phyloP scores from a whole-genome alignment of 2,113 vertebrate genomes.

The Glareola pratincola region DNA sequence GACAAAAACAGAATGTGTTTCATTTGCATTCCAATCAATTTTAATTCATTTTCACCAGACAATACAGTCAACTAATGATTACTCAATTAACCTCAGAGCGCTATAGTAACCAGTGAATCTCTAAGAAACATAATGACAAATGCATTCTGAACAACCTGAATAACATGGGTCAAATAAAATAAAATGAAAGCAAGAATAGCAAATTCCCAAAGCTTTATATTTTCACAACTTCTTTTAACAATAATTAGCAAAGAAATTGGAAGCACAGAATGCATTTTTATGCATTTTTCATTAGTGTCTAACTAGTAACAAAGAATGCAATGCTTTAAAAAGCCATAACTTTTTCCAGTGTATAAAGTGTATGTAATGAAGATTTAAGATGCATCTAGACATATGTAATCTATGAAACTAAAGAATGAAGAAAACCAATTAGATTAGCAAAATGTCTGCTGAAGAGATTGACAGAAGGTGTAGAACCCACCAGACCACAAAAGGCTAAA shows the following conservation, averaged over 20 bases:
- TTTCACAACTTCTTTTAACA: neutral
- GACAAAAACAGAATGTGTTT: neutral
- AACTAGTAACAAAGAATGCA: neutral
- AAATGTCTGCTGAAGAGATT: neutral
- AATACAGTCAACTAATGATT: slow-evolving; percentile 48
- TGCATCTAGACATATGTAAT: neutral
- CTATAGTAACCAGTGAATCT: slow-evolving; percentile 22
- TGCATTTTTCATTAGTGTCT: neutral
- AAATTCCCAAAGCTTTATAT: neutral
- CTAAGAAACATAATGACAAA: slow-evolving; percentile 19
- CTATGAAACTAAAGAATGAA: neutral
- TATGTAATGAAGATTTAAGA: neutral
- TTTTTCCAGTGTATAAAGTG: neutral
- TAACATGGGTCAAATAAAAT: slow-evolving; percentile 14
- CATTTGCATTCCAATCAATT: slow-evolving; percentile 46
- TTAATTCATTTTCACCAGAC: slow-evolving; percentile 61
- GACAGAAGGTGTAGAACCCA: neutral
- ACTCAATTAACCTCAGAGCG: slow-evolving; percentile 58
- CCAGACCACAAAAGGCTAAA: neutral
- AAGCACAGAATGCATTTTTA: neutral
- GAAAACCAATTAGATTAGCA: neutral
- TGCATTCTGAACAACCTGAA: neutral
- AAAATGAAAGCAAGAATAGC: neutral
- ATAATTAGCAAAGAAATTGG: neutral
- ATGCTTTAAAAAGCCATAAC: neutral